These are phyloP conservation scores for Perizoma flavofasciatum DNA, from an alignment of 2,888 invertebrate species.

Conservation along the genomic window DNA sequence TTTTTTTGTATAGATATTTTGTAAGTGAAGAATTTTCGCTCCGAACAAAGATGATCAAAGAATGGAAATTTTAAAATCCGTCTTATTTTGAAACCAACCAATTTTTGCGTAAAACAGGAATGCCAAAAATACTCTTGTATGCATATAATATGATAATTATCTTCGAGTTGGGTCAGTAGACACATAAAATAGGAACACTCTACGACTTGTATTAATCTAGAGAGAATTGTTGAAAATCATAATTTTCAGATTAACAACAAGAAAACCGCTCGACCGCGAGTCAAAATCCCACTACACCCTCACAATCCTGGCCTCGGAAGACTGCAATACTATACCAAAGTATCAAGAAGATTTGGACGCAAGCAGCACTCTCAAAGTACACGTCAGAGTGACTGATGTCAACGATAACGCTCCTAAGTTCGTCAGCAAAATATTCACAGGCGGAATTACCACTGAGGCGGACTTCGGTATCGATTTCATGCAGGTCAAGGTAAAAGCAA, in stretches of 20 bases:
- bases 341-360: slow-evolving; percentile 85
- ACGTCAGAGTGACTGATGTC: slow-evolving; percentile 90
- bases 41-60: too few species aligned
- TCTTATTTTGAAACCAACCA: too few species aligned
- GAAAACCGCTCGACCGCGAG: slow-evolving; percentile 90
- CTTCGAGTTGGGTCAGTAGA: too few species aligned
- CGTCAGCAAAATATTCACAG: slow-evolving; percentile 92
- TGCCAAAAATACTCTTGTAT: too few species aligned
- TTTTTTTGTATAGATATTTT: too few species aligned
- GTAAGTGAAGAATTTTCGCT: too few species aligned
- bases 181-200: too few species aligned
- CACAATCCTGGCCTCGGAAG: slow-evolving; percentile 92
- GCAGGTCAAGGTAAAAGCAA: slow-evolving; percentile 87
- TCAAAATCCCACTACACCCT: slow-evolving; percentile 86
- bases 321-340: slow-evolving; percentile 85
- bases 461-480: slow-evolving; percentile 95
- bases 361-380: slow-evolving; percentile 88
- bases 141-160: too few species aligned
- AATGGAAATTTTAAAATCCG: too few species aligned
- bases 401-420: slow-evolving; percentile 97
- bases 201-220: too few species aligned
- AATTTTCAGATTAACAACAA: slow-evolving; percentile 57
- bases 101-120: too few species aligned
- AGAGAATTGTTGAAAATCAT: neutral
- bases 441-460: slow-evolving; percentile 96